Percentiles rank a stretch among this genome's conserved stretches.
Conservation (phyloP, 2,797 vertebrate genomes). For the Urosaurus nigricauda region DNA sequence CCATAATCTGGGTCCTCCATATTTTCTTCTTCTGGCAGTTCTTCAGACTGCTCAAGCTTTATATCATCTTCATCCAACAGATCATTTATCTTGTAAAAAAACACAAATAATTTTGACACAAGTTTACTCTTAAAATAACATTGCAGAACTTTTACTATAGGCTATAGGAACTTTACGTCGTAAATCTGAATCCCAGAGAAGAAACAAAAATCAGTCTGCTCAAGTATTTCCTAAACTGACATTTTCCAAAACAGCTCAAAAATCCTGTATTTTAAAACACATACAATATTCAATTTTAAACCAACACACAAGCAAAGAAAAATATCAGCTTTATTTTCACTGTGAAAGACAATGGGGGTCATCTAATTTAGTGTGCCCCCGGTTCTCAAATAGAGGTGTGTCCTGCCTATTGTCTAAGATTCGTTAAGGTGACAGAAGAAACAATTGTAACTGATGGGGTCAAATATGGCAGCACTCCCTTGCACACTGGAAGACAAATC, state of each 20-base stretch:
- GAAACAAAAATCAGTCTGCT: neutral
- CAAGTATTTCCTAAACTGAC: neutral
- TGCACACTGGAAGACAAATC: neutral
- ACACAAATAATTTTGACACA: neutral
- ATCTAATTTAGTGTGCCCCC: neutral
- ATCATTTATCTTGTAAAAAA: slow-evolving; percentile 80
- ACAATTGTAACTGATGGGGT: no score
- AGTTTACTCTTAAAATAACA: neutral
- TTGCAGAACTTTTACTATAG: neutral
- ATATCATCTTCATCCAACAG: slow-evolving; percentile 88
- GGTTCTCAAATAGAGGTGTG: neutral
- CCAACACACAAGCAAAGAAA: neutral
- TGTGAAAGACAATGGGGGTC: neutral
- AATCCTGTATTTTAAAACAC: neutral
- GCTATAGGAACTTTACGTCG: neutral
- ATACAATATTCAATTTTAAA: neutral
- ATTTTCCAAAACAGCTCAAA: neutral
- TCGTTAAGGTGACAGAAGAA: neutral
- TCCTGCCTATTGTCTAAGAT: neutral
- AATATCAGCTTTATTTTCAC: neutral
- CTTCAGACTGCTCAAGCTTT: slow-evolving; percentile 93
- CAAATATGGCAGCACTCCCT: no score
- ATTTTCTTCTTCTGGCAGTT: slow-evolving; percentile 89
- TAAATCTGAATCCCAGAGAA: neutral
- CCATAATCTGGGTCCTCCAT: slow-evolving; percentile 74